Base-by-base conservation (phyloP, 2,113 vertebrate genomes). In the Carlito syrichta region DNA sequence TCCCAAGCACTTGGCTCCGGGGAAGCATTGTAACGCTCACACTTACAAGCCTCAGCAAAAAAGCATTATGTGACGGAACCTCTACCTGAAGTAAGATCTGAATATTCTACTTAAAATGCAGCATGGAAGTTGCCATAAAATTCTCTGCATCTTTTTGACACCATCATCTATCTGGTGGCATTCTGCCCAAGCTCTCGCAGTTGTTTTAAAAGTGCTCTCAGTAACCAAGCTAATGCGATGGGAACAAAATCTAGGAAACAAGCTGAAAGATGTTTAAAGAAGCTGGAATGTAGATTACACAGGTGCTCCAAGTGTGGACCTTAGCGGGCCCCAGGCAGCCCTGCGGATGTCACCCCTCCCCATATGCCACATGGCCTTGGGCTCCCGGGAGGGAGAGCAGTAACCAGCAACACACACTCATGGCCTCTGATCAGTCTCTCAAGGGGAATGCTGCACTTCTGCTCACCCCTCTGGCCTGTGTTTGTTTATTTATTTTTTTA, bases 271-370 rank as follows among this genome's bases (percentile, higher is more conserved):
- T 1, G 5, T 0, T 4, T 11, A 0, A 32, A 89, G 85, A 19
- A 4, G 22, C 13, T 0, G 30, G 5, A 6, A 14, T 5, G 5
- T 0, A 17, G 27, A 20, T 45, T 25, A 7, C 2, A 1, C 23
- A 20, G 62, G 52, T 11, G 54, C 45, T 56, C 30, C 4, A 3
- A 20, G 88, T 74, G 6, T 7, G 20, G 48, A 4, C 7, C 9
- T 62, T 8, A 1, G 35, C 5, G 58, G 30, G 16, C 32, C 45
- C 74, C 27, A 0, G 0, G 13, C 7, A 27, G 12, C 85, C 38
- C 23, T 32, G 78, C 82, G 35, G 35, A 22, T 1, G 5, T 2
- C 3, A 0, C 8, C 40, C 12, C 19, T 32, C 32, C 9, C 48
- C 6, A 4, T 17, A 43, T 16, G 71, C 4, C 27, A 4, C 56